Evolutionary conservation across 2,888 invertebrate species (phyloP).

Genomic region (Habrosyne pyritoides): DNA sequence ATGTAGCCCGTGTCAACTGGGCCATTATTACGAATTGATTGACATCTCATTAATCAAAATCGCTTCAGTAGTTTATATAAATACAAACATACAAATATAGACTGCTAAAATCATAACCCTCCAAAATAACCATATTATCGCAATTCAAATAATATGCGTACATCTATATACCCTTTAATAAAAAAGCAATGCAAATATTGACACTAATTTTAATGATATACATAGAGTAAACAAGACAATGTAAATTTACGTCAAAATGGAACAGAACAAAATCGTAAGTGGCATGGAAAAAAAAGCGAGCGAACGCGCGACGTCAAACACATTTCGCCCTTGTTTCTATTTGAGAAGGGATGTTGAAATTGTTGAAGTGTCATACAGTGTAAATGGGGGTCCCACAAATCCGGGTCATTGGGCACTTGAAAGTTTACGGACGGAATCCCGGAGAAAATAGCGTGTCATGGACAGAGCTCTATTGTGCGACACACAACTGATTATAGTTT

Average conservation of each 20-base stretch:
- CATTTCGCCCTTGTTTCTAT: slow-evolving; percentile 63
- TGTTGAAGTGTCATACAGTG: slow-evolving; percentile 66
- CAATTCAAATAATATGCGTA: not conserved
- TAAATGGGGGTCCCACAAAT: slow-evolving; percentile 64
- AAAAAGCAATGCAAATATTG: not conserved
- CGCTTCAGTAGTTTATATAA: too few relatives aligned
- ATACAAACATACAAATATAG: too few relatives aligned
- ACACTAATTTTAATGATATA: not conserved
- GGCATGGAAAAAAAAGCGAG: slow-evolving; percentile 22
- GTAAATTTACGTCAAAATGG: not conserved
- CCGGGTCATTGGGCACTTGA: slow-evolving; percentile 62
- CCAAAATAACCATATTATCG: too few relatives aligned
- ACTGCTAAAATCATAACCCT: too few relatives aligned
- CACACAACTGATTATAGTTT: not conserved
- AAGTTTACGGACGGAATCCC: slow-evolving; percentile 53
- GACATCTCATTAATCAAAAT: too few relatives aligned
- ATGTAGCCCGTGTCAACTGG: too few relatives aligned
- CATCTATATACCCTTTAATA: not conserved
- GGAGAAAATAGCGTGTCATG: slow-evolving; percentile 44
- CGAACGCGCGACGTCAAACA: slow-evolving; percentile 41
- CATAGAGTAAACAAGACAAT: not conserved
- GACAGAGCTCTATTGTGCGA: slow-evolving; percentile 20
- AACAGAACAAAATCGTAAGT: not conserved
- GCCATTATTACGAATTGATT: too few relatives aligned
- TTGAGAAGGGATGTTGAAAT: slow-evolving; percentile 68